These are phyloP conservation scores for Rallus limicola DNA, from an alignment of 2,113 vertebrate species.

Conservation along the genomic window DNA sequence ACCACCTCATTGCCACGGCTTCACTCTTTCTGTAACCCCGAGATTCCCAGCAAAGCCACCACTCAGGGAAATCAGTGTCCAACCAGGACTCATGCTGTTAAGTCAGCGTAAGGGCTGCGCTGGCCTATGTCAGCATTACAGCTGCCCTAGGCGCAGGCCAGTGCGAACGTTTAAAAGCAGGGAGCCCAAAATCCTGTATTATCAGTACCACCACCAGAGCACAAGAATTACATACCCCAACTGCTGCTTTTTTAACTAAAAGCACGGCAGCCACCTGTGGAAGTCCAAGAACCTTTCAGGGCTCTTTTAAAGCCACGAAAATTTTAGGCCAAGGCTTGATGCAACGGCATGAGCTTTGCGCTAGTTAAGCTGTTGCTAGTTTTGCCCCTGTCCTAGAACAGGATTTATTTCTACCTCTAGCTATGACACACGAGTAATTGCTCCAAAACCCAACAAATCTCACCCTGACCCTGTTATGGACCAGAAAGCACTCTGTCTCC, in stretches of 20 bases:
- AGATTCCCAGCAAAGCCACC: background rate
- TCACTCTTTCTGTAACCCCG: background rate
- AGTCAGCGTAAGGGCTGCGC: background rate
- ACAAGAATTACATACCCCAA: rapidly evolving
- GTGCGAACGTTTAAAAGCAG: background rate
- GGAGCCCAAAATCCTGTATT: background rate
- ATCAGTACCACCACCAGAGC: background rate
- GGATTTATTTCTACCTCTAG: background rate
- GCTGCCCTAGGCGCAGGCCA: background rate
- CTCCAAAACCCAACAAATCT: background rate
- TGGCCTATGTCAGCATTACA: background rate
- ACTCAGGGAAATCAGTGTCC: background rate
- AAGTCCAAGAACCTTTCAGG: background rate
- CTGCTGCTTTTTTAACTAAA: background rate
- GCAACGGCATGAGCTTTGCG: rapidly evolving
- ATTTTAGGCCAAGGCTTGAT: background rate
- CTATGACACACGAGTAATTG: rapidly evolving
- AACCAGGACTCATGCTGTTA: background rate
- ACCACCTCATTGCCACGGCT: background rate
- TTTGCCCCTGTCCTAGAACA: background rate
- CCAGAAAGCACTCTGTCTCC: background rate
- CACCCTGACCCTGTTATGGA: background rate
- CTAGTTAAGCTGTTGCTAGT: background rate
- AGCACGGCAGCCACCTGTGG: background rate
- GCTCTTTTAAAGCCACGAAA: background rate